These are phyloP conservation scores for Aleiodes sp. DNA, from an alignment of 1,140 invertebrate genomes.

Conservation along the genomic window DNA sequence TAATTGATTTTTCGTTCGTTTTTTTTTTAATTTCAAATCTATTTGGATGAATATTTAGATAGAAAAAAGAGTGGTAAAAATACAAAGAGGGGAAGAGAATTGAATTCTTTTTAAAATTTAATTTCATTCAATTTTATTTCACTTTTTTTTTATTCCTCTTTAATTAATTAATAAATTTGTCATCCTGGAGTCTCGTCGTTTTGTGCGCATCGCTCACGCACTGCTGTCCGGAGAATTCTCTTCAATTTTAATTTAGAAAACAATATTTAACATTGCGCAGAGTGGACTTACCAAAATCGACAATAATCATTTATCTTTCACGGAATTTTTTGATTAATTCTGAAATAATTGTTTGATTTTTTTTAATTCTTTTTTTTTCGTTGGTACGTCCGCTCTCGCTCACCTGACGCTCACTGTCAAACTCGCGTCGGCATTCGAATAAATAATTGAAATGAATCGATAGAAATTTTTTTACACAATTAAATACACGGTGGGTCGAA, in stretches of 20 bases:
- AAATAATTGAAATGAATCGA: background rate
- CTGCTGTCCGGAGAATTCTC: slow-evolving; percentile 14
- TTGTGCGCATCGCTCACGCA: slow-evolving; percentile 28
- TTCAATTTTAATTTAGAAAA: slow-evolving; percentile 15
- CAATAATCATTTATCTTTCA: background rate
- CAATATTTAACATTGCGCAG: background rate
- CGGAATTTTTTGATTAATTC: background rate
- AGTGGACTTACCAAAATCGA: slow-evolving; percentile 4
- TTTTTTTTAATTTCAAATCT: background rate
- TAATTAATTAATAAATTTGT: slow-evolving; percentile 22
- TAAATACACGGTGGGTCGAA: slow-evolving; percentile 9
- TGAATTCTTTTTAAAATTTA: background rate
- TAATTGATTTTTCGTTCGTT: background rate
- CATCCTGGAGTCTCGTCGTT: slow-evolving; percentile 25
- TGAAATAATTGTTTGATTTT: background rate
- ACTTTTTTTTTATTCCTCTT: slow-evolving; percentile 38
- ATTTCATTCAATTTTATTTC: slow-evolving; percentile 29
- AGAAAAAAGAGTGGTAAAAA: background rate
- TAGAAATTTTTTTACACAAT: background rate
- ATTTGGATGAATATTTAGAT: background rate
- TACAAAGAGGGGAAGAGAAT: background rate
- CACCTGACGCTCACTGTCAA: slow-evolving; percentile 11
- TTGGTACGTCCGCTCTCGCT: slow-evolving; percentile 21
- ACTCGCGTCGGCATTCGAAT: slow-evolving; percentile 31
- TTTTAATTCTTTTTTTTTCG: background rate